Conservation (phyloP, 2,888 invertebrate species). For the Tetrapedia diversipes region DNA sequence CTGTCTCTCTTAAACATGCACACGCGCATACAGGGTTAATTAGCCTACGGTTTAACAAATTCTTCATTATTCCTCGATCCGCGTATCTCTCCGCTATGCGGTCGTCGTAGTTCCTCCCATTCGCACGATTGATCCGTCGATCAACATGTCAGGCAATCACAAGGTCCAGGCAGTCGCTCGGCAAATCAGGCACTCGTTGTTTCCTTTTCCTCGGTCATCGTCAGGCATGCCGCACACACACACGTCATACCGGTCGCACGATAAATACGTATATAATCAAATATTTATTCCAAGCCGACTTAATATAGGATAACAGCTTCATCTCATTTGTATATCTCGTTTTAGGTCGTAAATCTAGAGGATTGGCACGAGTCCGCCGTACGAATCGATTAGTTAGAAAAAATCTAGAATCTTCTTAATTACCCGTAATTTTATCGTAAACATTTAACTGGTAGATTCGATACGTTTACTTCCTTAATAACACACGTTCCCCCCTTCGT, state of each 20-base stretch:
- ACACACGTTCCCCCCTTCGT: conserved; percentile 63
- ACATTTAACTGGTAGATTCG: conserved; percentile 80
- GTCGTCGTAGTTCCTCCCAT: background rate
- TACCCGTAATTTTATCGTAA: conserved; percentile 83
- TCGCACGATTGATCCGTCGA: too few species aligned
- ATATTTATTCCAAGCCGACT: conserved; percentile 76
- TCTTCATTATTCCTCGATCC: conserved; percentile 19
- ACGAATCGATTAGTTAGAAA: conserved; percentile 81
- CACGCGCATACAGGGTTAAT: conserved; percentile 23
- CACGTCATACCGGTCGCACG: conserved; percentile 42
- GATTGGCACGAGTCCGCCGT: conserved; percentile 77
- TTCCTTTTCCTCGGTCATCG: too few species aligned
- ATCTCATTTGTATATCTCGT: conserved; percentile 69
- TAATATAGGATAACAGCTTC: conserved; percentile 77
- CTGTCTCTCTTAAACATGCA: conserved; percentile 7
- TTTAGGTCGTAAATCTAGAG: conserved; percentile 79
- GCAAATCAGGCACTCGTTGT: background rate
- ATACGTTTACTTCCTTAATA: conserved; percentile 70
- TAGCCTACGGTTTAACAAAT: conserved; percentile 46
- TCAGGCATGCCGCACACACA: conserved; percentile 2
- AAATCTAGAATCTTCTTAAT: conserved; percentile 82
- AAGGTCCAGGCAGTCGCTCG: too few species aligned
- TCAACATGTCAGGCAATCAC: conserved; percentile 32
- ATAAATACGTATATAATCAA: conserved; percentile 75
- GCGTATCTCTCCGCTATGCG: conserved; percentile 48